A percentile compares a stretch with the other conserved stretches of the same genome.
Conservation (phyloP, 2,888 invertebrate genomes). For the Apomyelois bistriatella region DNA sequence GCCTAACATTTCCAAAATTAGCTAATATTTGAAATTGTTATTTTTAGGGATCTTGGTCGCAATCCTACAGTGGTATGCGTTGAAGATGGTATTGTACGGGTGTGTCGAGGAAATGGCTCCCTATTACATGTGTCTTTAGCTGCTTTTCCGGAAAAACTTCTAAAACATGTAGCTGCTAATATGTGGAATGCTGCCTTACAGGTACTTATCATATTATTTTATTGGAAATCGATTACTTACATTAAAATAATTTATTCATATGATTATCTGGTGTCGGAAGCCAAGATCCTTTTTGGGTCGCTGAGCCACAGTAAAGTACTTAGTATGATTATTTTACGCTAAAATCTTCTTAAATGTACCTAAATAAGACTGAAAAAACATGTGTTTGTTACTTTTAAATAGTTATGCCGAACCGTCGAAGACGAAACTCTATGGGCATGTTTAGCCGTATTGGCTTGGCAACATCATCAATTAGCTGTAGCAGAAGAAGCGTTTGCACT, state of each 20-base stretch:
- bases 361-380: neutral
- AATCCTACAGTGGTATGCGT: conserved; percentile 90
- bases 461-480: conserved; percentile 90
- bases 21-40: no score
- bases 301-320: no score
- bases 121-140: conserved; percentile 86
- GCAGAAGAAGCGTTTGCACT: conserved; percentile 96
- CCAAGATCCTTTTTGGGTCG: no score
- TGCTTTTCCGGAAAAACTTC: conserved; percentile 82
- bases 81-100: conserved; percentile 89
- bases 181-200: conserved; percentile 93
- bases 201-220: no score
- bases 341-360: no score
- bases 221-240: no score
- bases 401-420: conserved; percentile 74
- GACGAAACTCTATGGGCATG: conserved; percentile 93
- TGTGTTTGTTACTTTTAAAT: conserved; percentile 13
- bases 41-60: conserved; percentile 89
- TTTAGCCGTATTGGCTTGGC: conserved; percentile 93
- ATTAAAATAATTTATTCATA: no score
- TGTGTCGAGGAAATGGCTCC: conserved; percentile 94
- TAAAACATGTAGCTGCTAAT: conserved; percentile 82
- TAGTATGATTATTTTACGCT: no score
- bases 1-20: no score
- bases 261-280: no score